Conservation (phyloP, 2,113 vertebrate genomes). For the Daubentonia madagascariensis region DNA sequence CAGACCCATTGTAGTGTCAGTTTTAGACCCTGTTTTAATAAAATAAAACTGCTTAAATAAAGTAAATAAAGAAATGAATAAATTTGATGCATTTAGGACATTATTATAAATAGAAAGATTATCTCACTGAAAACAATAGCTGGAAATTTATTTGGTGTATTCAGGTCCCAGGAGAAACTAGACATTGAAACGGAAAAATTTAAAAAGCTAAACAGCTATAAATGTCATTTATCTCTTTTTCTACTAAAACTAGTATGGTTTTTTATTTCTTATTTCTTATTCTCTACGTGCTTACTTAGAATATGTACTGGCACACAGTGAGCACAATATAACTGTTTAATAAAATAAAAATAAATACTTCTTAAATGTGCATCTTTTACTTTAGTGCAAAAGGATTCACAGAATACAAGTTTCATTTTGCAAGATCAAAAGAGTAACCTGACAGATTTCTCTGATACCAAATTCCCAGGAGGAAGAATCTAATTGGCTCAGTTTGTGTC, state of each 20-base stretch:
- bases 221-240: not conserved
- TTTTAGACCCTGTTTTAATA: not conserved
- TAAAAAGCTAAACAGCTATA: not conserved
- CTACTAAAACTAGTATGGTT: accelerated
- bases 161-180: not conserved
- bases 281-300: not conserved
- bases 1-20: not conserved
- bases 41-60: not conserved
- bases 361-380: not conserved
- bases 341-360: not conserved
- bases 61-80: not conserved
- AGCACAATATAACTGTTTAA: not conserved
- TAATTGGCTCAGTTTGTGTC: not conserved
- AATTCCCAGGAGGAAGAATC: not conserved
- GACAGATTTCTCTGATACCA: not conserved
- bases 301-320: not conserved
- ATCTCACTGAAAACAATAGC: not conserved
- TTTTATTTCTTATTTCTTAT: not conserved
- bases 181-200: not conserved
- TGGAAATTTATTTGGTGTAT: not conserved
- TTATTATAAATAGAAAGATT: not conserved
- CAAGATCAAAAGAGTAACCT: not conserved
- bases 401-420: not conserved
- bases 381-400: not conserved
- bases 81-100: not conserved